phyloP scores from a whole-genome alignment of 1,140 invertebrate species.

The Pseudobourletiella spinata region DNA sequence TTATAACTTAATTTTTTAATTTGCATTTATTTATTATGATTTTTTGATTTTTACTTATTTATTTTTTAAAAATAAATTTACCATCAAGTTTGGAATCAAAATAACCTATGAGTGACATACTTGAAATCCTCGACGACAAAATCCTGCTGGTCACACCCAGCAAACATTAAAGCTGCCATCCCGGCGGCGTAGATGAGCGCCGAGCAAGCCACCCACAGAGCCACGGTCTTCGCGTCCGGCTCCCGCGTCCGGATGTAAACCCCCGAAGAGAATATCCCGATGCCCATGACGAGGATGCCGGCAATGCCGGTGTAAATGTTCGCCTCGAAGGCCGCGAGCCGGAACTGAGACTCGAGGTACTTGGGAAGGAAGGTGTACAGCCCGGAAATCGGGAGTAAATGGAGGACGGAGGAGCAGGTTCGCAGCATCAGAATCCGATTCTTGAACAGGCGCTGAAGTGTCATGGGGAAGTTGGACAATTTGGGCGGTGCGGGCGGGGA shows the following conservation, averaged over 20 bases:
- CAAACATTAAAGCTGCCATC: slow-evolving; percentile 37
- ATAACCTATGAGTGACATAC: neutral
- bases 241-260: slow-evolving; percentile 74
- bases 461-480: slow-evolving; percentile 63
- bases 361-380: slow-evolving; percentile 89
- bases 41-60: no score
- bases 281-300: slow-evolving; percentile 84
- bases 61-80: neutral
- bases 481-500: neutral
- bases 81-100: neutral
- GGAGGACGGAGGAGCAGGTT: slow-evolving; percentile 77
- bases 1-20: no score
- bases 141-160: slow-evolving; percentile 23
- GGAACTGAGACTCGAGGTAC: slow-evolving; percentile 85
- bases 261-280: slow-evolving; percentile 39
- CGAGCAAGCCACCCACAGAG: slow-evolving; percentile 80
- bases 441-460: slow-evolving; percentile 70
- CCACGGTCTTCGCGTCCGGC: slow-evolving; percentile 72
- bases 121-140: slow-evolving; percentile 1
- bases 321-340: slow-evolving; percentile 73
- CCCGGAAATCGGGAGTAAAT: slow-evolving; percentile 80
- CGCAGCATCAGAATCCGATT: slow-evolving; percentile 85
- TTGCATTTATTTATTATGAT: no score
- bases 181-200: slow-evolving; percentile 75
- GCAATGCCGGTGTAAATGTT: slow-evolving; percentile 79